Evolutionary conservation across 1,140 invertebrate species (phyloP).

Genomic region (Nasonia giraulti): DNA sequence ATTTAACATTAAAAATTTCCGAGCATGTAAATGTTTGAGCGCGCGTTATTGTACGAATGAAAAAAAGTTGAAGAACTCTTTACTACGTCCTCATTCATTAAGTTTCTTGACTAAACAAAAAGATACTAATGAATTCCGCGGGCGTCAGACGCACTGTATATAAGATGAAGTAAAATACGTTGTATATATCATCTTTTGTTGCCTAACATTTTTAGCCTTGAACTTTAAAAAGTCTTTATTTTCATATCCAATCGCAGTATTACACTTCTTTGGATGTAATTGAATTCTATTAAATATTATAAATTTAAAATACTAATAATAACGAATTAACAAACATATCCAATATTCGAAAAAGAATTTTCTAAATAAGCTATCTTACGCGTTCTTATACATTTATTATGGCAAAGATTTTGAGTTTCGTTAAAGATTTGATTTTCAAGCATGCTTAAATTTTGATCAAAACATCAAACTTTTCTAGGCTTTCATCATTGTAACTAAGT

Average conservation of each 20-base stretch:
- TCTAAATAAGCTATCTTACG: not conserved
- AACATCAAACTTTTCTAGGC: not conserved
- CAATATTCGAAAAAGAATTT: not conserved
- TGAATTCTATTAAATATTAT: no score
- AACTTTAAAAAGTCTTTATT: not conserved
- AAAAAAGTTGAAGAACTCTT: constrained; percentile 11
- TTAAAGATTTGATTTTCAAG: constrained; percentile 1
- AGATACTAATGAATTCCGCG: constrained; percentile 19
- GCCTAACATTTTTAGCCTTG: not conserved
- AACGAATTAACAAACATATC: not conserved
- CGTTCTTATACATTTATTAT: not conserved
- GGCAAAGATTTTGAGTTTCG: not conserved
- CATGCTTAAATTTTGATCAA: constrained; percentile 6
- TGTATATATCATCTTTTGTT: not conserved
- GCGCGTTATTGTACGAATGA: constrained; percentile 2
- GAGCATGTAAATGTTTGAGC: not conserved
- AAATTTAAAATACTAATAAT: not conserved
- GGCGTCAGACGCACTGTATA: not conserved
- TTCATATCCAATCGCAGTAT: not conserved
- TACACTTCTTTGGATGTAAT: not conserved
- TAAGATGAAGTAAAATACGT: not conserved
- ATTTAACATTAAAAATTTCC: constrained; percentile 11
- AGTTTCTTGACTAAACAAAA: not conserved
- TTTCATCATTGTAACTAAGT: not conserved
- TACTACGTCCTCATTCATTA: not conserved